These are phyloP conservation scores for Vicugna pacos DNA, from an alignment of 2,113 vertebrate species.

Conservation along the genomic window DNA sequence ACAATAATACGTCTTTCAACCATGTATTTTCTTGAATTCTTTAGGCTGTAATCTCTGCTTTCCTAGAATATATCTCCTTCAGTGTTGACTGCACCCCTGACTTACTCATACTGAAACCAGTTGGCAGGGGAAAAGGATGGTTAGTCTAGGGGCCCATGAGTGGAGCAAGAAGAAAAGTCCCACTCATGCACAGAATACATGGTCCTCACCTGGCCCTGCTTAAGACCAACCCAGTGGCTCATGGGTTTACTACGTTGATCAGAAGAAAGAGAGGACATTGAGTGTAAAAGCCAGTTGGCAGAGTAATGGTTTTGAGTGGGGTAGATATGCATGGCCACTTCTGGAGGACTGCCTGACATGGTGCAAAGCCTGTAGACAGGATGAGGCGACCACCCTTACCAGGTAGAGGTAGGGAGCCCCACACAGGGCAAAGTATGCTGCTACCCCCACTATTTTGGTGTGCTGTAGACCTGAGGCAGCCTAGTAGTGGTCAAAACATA, in stretches of 20 bases:
- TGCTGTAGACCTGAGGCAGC: not conserved
- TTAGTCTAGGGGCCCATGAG: not conserved
- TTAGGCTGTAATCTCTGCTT: not conserved
- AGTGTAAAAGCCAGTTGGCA: not conserved
- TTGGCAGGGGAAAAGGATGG: not conserved
- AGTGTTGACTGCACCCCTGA: not conserved
- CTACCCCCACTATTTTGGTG: not conserved
- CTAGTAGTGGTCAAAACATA: not conserved
- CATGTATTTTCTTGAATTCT: not conserved
- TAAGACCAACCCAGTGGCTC: not conserved
- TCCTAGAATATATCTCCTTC: conserved; percentile 23
- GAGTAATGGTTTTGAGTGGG: not conserved
- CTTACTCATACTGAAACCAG: not conserved
- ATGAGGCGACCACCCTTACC: not conserved
- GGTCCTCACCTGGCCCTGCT: not conserved
- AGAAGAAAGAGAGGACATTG: not conserved
- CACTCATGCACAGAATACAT: not conserved
- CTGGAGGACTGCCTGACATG: not conserved
- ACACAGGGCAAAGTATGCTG: not conserved
- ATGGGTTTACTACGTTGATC: not conserved
- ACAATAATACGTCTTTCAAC: not conserved
- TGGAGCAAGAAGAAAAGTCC: not conserved
- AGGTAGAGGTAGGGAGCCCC: not conserved
- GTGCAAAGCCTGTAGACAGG: not conserved
- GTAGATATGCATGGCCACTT: not conserved